Evolutionary conservation across 2,888 invertebrate species (phyloP).

Genomic region (Drosophila tanythrix): DNA sequence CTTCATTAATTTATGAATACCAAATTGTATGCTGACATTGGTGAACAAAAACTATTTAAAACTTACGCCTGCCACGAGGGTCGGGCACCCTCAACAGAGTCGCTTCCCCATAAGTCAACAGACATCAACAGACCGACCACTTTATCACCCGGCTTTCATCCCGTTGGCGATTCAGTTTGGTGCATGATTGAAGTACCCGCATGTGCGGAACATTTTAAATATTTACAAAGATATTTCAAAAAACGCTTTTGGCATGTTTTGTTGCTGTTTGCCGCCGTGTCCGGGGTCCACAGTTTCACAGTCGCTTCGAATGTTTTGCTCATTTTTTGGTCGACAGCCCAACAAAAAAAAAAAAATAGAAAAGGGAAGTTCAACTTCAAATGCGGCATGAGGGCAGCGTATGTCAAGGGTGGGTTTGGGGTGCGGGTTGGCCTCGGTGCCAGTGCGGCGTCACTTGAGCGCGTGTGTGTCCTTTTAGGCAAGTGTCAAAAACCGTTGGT

Average conservation of each 20-base stretch:
- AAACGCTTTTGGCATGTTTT: slow-evolving; percentile 79
- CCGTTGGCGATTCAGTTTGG: slow-evolving; percentile 65
- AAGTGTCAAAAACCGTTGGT: slow-evolving; percentile 84
- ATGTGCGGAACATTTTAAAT: slow-evolving; percentile 79
- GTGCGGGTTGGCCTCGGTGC: not conserved
- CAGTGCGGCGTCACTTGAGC: slow-evolving; percentile 54
- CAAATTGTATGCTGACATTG: slow-evolving; percentile 73
- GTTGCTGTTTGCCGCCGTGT: slow-evolving; percentile 49
- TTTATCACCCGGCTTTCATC: slow-evolving; percentile 13
- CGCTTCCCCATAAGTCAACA: slow-evolving; percentile 26
- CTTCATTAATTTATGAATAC: slow-evolving; percentile 79
- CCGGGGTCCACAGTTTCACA: slow-evolving; percentile 47
- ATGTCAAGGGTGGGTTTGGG: slow-evolving; percentile 17
- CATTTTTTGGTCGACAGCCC: slow-evolving; percentile 61
- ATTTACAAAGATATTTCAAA: slow-evolving; percentile 81
- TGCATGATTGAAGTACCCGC: slow-evolving; percentile 78
- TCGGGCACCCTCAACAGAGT: slow-evolving; percentile 17
- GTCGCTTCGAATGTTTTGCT: slow-evolving; percentile 67
- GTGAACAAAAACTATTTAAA: slow-evolving; percentile 74
- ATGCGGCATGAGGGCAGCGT: slow-evolving; percentile 65
- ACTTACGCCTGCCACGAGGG: slow-evolving; percentile 60
- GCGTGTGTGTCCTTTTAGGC: slow-evolving; percentile 79
- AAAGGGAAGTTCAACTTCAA: slow-evolving; percentile 70
- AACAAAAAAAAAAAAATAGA: slow-evolving; percentile 16
- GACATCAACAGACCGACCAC: slow-evolving; percentile 43